These are phyloP conservation scores for Oryzias woworae DNA, from an alignment of 2,113 vertebrate species.

Conservation along the genomic window DNA sequence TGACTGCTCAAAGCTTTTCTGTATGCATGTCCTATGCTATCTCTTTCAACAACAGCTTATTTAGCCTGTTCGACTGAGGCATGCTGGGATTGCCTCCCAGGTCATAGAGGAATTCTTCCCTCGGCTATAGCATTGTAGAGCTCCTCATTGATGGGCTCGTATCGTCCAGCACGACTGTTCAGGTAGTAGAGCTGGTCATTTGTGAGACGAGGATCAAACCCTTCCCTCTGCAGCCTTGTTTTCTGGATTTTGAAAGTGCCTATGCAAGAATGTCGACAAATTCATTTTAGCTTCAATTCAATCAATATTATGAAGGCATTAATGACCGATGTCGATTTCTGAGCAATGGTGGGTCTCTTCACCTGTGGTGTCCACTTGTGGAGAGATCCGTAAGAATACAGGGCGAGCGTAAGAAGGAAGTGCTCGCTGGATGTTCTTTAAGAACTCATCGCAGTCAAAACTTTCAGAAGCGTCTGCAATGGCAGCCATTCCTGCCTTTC, in stretches of 20 bases:
- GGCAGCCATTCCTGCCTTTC: conserved; percentile 91
- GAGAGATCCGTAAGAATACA: conserved; percentile 87
- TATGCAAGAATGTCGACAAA: conserved; percentile 40
- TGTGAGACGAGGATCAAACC: conserved; percentile 83
- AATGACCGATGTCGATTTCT: background rate
- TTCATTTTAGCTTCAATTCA: background rate
- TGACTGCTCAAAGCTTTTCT: conserved; percentile 11
- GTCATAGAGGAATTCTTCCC: conserved; percentile 80
- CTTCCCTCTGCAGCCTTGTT: conserved; percentile 86
- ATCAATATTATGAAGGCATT: background rate
- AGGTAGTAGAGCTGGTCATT: conserved; percentile 86
- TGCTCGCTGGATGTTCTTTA: conserved; percentile 80
- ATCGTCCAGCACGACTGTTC: conserved; percentile 79
- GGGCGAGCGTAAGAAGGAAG: conserved; percentile 88
- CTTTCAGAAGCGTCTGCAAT: conserved; percentile 78
- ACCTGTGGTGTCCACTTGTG: conserved; percentile 90
- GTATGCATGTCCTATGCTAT: background rate
- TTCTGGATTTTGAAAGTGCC: conserved; percentile 96
- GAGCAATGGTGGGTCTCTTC: background rate
- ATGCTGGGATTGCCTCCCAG: background rate
- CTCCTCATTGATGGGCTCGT: conserved; percentile 79
- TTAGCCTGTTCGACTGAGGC: conserved; percentile 9
- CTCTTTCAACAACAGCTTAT: conserved; percentile 19
- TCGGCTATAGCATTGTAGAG: conserved; percentile 76
- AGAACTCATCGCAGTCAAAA: conserved; percentile 79